Evolutionary conservation across 2,113 vertebrate species (phyloP).

Genomic region (Anolis sagrei): DNA sequence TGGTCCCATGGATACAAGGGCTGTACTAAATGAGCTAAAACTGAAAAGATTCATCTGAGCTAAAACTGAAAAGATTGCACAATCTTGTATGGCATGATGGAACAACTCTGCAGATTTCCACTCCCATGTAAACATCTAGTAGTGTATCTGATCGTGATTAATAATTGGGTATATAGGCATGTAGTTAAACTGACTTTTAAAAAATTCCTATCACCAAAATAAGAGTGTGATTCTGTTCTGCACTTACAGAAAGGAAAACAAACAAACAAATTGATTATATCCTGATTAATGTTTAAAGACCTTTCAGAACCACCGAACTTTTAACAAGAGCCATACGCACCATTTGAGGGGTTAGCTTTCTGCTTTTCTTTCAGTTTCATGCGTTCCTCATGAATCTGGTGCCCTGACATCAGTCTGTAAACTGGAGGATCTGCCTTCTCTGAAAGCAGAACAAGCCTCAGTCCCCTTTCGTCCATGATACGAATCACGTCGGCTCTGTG

Average conservation of each 20-base stretch:
- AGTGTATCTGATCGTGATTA: neutral
- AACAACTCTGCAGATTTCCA: neutral
- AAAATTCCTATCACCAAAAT: neutral
- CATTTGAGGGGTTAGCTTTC: constrained; percentile 75
- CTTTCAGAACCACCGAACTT: neutral
- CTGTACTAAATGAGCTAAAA: too few relatives aligned
- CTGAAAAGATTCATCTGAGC: too few relatives aligned
- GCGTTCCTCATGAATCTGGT: constrained; percentile 88
- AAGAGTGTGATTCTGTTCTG: neutral
- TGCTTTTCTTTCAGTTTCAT: constrained; percentile 79
- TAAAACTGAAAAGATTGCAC: too few relatives aligned
- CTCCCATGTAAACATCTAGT: neutral
- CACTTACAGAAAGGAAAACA: neutral
- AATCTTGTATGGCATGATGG: too few relatives aligned
- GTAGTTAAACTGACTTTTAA: neutral
- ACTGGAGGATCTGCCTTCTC: constrained; percentile 80
- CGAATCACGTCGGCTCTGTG: constrained; percentile 83
- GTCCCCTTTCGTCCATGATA: constrained; percentile 81
- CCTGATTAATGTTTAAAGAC: neutral
- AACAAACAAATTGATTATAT: neutral
- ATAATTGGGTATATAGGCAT: neutral
- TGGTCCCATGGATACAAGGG: too few relatives aligned
- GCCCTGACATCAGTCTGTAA: constrained; percentile 89
- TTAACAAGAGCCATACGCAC: constrained; percentile 64
- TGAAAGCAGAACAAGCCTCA: constrained; percentile 83